These are phyloP conservation scores for Drosophila robusta DNA, from an alignment of 2,888 invertebrate species.

Conservation along the genomic window DNA sequence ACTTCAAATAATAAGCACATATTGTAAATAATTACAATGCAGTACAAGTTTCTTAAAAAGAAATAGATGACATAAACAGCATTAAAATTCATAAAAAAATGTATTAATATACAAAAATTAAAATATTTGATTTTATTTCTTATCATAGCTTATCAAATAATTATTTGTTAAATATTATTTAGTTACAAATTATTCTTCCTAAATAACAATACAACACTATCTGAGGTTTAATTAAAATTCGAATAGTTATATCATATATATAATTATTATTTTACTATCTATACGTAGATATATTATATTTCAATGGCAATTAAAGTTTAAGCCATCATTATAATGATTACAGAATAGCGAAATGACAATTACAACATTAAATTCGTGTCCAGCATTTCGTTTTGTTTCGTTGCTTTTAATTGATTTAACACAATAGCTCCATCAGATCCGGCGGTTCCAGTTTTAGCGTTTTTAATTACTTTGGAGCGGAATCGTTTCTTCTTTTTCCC, in stretches of 20 bases:
- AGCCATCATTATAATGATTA: conserved; percentile 15
- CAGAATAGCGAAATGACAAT: conserved; percentile 27
- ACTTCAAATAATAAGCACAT: background rate
- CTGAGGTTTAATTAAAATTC: background rate
- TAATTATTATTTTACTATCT: background rate
- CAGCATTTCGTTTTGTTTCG: conserved; percentile 8
- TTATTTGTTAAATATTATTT: background rate
- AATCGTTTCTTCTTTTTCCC: conserved; percentile 4
- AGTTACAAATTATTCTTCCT: background rate
- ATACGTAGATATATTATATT: conserved; percentile 2
- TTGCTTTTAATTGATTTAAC: conserved; percentile 30
- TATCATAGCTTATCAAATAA: background rate
- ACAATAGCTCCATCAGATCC: background rate
- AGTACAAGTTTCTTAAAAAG: no score
- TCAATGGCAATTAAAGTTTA: conserved; percentile 8
- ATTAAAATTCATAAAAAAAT: no score
- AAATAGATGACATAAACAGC: no score
- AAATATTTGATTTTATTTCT: no score
- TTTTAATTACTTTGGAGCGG: conserved; percentile 7
- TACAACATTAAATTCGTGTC: conserved; percentile 10
- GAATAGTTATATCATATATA: background rate
- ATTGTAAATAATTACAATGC: no score
- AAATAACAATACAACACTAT: background rate
- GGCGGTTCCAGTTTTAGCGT: background rate
- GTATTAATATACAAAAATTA: no score